Conservation (phyloP, 2,797 vertebrate species). For the Acanthopagrus latus region DNA sequence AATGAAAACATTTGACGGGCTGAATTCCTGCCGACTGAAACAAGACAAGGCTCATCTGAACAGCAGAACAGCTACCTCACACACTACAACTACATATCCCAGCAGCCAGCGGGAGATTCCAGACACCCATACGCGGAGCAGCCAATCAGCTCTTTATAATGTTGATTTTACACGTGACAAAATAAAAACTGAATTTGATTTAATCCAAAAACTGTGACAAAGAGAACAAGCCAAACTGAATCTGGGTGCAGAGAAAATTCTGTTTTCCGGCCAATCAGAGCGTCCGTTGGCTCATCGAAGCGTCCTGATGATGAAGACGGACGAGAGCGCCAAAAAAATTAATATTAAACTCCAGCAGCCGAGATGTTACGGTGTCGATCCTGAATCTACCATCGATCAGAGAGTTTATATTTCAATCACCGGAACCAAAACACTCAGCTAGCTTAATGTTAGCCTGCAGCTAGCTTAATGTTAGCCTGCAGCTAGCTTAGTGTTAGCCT, state of each 20-base stretch:
- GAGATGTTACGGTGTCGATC: no score
- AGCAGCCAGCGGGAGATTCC: slow-evolving; percentile 11
- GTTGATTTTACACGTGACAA: not conserved
- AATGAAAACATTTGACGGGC: not conserved
- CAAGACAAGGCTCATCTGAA: not conserved
- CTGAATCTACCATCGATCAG: no score
- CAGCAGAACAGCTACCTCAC: slow-evolving; percentile 18
- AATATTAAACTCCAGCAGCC: no score
- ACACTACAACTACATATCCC: slow-evolving; percentile 16
- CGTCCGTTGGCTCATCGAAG: not conserved
- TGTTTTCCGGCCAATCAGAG: slow-evolving; percentile 5
- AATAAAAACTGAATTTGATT: not conserved
- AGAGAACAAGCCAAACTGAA: not conserved
- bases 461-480: no score
- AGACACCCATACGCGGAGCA: not conserved
- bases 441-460: no score
- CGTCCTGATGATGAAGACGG: not conserved
- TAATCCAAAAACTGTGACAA: not conserved
- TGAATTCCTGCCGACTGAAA: not conserved
- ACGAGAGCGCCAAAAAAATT: not conserved
- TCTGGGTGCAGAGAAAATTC: not conserved
- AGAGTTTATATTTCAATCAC: no score
- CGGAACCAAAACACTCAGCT: no score
- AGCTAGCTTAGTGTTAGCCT: no score
- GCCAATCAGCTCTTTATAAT: not conserved